A percentile compares a stretch with the other conserved stretches of the same genome.
These are phyloP conservation scores for Eupithecia inturbata DNA, from an alignment of 2,888 invertebrate genomes.

Conservation along the genomic window DNA sequence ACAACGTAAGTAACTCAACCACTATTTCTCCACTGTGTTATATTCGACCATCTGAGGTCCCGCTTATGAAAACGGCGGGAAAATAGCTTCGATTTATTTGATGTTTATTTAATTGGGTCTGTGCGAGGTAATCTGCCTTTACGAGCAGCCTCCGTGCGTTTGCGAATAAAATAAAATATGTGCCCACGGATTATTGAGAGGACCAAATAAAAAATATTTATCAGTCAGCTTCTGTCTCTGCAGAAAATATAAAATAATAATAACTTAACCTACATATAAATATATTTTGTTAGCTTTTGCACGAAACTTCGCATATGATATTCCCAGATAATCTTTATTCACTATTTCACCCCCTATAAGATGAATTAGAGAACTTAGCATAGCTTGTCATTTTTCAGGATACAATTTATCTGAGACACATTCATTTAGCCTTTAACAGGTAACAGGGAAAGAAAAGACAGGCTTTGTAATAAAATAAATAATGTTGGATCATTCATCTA, in stretches of 20 bases:
- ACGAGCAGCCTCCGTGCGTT: constrained; percentile 2
- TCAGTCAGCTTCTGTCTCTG: neutral
- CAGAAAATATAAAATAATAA: neutral
- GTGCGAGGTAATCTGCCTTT: constrained; percentile 28
- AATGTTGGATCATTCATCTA: too few species aligned
- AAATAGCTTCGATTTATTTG: constrained; percentile 37
- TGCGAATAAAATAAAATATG: constrained; percentile 14
- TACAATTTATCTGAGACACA: neutral
- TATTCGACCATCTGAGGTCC: constrained; percentile 35
- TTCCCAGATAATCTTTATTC: too few species aligned
- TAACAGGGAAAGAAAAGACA: neutral
- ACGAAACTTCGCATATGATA: too few species aligned
- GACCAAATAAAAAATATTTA: constrained; percentile 1
- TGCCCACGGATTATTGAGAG: neutral
- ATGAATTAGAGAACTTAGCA: too few species aligned
- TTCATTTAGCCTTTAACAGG: neutral
- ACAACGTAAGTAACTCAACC: constrained; percentile 9
- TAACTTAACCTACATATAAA: neutral
- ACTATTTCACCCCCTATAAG: too few species aligned
- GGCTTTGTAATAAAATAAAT: neutral
- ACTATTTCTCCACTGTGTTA: neutral
- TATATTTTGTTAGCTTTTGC: neutral
- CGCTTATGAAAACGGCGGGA: constrained; percentile 36
- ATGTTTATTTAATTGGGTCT: constrained; percentile 39
- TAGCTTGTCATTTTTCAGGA: neutral